Evolutionary conservation across 2,113 vertebrate genomes (phyloP), one percentile per base, ranked within the genome.

Genomic region (Piliocolobus tephrosceles): DNA sequence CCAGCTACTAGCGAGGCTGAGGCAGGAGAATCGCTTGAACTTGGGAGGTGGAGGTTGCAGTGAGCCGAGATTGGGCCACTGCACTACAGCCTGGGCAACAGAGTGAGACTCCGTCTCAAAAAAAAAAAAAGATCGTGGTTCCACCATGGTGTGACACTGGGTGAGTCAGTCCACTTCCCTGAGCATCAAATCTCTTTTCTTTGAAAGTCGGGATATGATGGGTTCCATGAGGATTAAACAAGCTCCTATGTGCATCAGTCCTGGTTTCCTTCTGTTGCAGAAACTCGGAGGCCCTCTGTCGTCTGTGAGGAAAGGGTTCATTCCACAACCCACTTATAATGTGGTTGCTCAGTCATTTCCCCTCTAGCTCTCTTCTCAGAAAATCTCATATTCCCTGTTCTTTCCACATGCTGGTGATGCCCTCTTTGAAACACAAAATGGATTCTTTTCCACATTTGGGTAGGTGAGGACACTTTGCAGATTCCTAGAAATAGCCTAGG

Each of bases 131-230:
- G 66, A 9, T 0, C 3, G 23, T 13, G 55, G 76, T 43, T 27
- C 18, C 50, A 52, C 4, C 12, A 38, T 16, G 0, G 5, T 0
- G 13, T 18, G 68, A 32, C 17, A 2, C 1, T 6, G 35, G 45
- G 38, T 7, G 20, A 9, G 45, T 2, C 23, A 16, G 27, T 13
- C 32, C 52, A 38, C 58, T 40, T 45, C 13, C 38, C 78, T 85
- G 70, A 57, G 50, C 2, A 9, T 83, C 81, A 25, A 17, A n/a
- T 22, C 13, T 47, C 55, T 64, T 79, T 61, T 57, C 47, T 27
- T 47, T 27, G 22, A 38, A 78, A 35, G 9, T 13, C n/a, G 61
- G 58, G 10, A 5, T 3, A 40, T 18, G 16, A 25, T 0, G 2
- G 93, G 30, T 12, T 70, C 70, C 20, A 2, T 30, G 38, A 55